A percentile compares a stretch with the other conserved stretches of the same genome.
Conservation (phyloP, 2,113 vertebrate genomes). For the Tachysurus vachellii region DNA sequence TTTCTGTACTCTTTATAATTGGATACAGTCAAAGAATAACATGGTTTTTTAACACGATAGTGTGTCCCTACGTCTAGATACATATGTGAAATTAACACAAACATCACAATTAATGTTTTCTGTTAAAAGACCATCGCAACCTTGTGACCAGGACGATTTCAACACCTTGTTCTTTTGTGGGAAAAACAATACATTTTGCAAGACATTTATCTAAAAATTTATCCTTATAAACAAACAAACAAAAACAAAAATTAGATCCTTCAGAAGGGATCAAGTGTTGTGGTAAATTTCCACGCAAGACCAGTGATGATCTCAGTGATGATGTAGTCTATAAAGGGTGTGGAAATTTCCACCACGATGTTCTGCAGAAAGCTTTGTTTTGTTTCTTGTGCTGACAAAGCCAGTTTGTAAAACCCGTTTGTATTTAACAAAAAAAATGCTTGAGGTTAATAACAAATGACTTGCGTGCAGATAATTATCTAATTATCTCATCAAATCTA, state of each 20-base stretch:
- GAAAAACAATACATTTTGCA: too few species aligned
- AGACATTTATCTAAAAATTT: not conserved
- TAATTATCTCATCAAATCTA: too few species aligned
- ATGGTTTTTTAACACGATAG: too few species aligned
- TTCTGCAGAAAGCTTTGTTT: not conserved
- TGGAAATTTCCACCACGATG: not conserved
- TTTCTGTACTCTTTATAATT: not conserved
- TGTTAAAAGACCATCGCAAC: too few species aligned
- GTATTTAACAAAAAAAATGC: not conserved
- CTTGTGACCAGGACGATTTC: too few species aligned
- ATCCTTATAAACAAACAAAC: not conserved
- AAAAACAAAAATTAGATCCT: not conserved
- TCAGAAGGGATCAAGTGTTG: not conserved
- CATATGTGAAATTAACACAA: too few species aligned
- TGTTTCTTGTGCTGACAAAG: not conserved
- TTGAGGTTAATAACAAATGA: too few species aligned
- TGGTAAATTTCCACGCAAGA: conserved; percentile 2
- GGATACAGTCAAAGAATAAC: not conserved
- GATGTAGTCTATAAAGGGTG: not conserved
- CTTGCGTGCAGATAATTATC: too few species aligned
- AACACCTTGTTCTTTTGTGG: too few species aligned
- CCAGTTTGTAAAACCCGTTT: not conserved
- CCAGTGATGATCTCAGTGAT: not conserved
- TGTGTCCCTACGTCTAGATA: too few species aligned
- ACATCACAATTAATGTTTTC: too few species aligned